Evolutionary conservation across 2,797 vertebrate species (phyloP), one percentile per base, ranked within the genome.

Genomic region (Odontamblyopus rebecca): DNA sequence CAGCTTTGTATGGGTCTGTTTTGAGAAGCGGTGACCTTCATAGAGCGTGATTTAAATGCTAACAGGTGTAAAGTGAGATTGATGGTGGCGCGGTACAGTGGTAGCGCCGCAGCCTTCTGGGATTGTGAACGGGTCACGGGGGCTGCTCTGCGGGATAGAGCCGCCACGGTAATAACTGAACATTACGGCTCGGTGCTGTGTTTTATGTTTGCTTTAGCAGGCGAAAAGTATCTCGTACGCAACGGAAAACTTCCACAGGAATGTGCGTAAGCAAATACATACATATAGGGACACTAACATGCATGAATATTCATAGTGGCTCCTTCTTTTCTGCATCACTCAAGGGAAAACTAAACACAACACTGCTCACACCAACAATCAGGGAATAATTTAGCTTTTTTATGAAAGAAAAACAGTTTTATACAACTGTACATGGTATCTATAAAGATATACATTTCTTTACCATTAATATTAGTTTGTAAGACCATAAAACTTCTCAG

Each of bases 51-150:
- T 63, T 57, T 59, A 35, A 64, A 53, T 48, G 27, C 65, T 61
- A 54, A 54, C 30, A 71, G 57, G 74, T 73, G 70, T 57, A 53
- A 32, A 72, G 23, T 68, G 19, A 67, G 66, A 6, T 2, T 48
- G 67, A 75, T 23, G 57, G 38, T n/a, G 23, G 75, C 51, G 67
- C 64, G 61, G 23, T 16, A 41, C 59, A 23, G 64, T 57, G 72
- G 71, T 38, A 44, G 69, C 64, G 19, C 16, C 8, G 61, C n/a
- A 66, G n/a, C 56, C 70, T 44, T 69, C 74, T 63, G 74, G 56
- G 60, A 67, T 41, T 30, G 19, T 48, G 48, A 30, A 65, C 53
- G 67, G 62, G 59, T 76, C 76, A 71, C 64, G 57, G 71, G 5
- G 68, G 2, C 60, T 69, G 62, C 67, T 67, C 38, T 30, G 1